These are phyloP conservation scores for Falcaria lacertinaria DNA, from an alignment of 2,888 invertebrate genomes.

Conservation along the genomic window DNA sequence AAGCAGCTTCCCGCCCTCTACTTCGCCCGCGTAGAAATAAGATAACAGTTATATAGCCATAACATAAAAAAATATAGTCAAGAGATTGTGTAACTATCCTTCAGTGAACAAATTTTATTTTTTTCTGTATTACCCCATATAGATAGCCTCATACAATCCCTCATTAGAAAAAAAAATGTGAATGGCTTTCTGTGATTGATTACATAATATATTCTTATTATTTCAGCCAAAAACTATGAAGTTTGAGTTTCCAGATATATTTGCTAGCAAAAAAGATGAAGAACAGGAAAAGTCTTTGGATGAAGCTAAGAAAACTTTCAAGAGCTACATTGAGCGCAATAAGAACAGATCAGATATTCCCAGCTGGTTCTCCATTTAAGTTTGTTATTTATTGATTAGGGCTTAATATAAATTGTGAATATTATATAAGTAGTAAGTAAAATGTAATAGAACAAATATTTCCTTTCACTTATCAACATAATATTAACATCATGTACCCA, in stretches of 20 bases:
- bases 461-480: background rate
- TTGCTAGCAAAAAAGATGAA: slow-evolving; percentile 73
- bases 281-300: slow-evolving; percentile 81
- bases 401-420: slow-evolving; percentile 3
- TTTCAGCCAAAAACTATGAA: slow-evolving; percentile 84
- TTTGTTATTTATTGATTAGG: background rate
- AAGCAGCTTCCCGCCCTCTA: background rate
- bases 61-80: no score
- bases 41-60: background rate
- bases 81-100: no score
- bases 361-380: slow-evolving; percentile 87
- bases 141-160: no score
- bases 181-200: no score
- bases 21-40: background rate
- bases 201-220: slow-evolving; percentile 6
- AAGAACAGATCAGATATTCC: slow-evolving; percentile 86
- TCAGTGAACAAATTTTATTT: no score
- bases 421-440: slow-evolving; percentile 12
- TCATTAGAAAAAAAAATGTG: no score
- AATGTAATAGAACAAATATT: slow-evolving; percentile 3
- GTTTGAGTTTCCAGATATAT: slow-evolving; percentile 89
- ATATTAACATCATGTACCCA: no score
- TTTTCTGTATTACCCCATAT: no score
- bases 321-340: slow-evolving; percentile 81
- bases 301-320: slow-evolving; percentile 80